Evolutionary conservation across 2,797 vertebrate genomes (phyloP).

Genomic region (Euthynnus affinis): DNA sequence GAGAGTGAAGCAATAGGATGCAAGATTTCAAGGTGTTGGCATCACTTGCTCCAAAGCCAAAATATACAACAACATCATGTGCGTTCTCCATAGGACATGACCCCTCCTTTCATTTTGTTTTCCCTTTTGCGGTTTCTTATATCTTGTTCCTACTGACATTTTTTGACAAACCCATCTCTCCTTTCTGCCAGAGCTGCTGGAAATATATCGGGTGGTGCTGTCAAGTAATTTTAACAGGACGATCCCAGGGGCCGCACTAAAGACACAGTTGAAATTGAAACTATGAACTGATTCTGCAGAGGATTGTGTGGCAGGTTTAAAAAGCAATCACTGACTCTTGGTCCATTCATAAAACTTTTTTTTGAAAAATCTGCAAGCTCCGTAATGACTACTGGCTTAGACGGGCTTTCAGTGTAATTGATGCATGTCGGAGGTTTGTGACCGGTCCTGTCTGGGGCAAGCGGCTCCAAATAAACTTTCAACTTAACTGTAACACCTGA

Average conservation of each 20-base stretch:
- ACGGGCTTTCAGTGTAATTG: slow-evolving; percentile 41
- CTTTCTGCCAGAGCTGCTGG: slow-evolving; percentile 35
- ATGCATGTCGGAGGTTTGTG: slow-evolving; percentile 31
- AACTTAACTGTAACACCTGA: slow-evolving; percentile 27
- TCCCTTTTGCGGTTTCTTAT: neutral
- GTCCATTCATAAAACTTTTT: slow-evolving; percentile 48
- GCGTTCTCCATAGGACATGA: slow-evolving; percentile 31
- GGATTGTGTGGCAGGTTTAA: slow-evolving; percentile 30
- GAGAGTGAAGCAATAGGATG: slow-evolving; percentile 60
- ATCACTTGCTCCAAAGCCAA: slow-evolving; percentile 50
- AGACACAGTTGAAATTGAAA: slow-evolving; percentile 54
- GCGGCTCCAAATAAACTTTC: slow-evolving; percentile 16
- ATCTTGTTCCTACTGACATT: slow-evolving; percentile 28
- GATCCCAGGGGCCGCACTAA: slow-evolving; percentile 30
- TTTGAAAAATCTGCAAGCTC: slow-evolving; percentile 36
- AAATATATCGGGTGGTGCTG: slow-evolving; percentile 34
- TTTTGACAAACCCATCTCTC: slow-evolving; percentile 41
- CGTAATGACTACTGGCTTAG: slow-evolving; percentile 46
- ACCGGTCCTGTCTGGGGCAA: slow-evolving; percentile 20
- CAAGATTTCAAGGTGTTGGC: slow-evolving; percentile 61
- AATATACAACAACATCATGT: slow-evolving; percentile 29
- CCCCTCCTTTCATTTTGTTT: slow-evolving; percentile 46
- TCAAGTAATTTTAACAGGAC: slow-evolving; percentile 57
- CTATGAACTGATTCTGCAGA: slow-evolving; percentile 38
- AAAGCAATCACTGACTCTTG: slow-evolving; percentile 48